Conservation (phyloP, 2,797 vertebrate genomes). For the Prionace glauca region DNA sequence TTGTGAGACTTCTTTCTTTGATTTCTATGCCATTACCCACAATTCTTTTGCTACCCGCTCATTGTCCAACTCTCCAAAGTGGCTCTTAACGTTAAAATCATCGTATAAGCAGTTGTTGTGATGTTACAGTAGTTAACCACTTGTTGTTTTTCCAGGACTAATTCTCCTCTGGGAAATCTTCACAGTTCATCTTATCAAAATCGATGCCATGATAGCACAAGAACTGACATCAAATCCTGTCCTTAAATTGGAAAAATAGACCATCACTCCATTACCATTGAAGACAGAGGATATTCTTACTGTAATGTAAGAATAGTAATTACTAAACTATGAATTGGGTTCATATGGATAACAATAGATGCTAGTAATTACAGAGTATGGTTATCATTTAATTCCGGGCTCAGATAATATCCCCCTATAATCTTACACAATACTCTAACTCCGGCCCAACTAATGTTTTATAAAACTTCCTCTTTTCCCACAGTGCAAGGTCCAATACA, state of each 20-base stretch:
- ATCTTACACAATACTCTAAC: too few relatives aligned
- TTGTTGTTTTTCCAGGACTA: not conserved
- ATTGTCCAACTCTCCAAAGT: not conserved
- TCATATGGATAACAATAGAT: too few relatives aligned
- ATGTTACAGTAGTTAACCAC: not conserved
- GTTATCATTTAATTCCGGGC: too few relatives aligned
- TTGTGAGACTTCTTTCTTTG: not conserved
- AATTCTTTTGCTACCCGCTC: not conserved
- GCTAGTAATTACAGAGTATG: too few relatives aligned
- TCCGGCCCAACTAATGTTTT: too few relatives aligned
- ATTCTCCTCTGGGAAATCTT: not conserved
- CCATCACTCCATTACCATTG: too few relatives aligned
- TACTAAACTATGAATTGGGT: too few relatives aligned
- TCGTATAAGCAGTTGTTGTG: not conserved
- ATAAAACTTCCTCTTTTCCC: not conserved
- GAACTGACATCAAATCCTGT: not conserved
- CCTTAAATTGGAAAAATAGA: not conserved
- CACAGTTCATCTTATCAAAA: not conserved
- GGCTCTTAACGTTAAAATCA: not conserved
- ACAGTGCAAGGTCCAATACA: not conserved
- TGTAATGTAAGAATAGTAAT: too few relatives aligned
- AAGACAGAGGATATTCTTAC: too few relatives aligned
- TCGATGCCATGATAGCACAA: not conserved
- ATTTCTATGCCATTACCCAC: not conserved
- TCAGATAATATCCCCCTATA: too few relatives aligned